These are phyloP conservation scores for Poeciliopsis turrubarensis DNA, from an alignment of 2,113 vertebrate species.

Conservation along the genomic window DNA sequence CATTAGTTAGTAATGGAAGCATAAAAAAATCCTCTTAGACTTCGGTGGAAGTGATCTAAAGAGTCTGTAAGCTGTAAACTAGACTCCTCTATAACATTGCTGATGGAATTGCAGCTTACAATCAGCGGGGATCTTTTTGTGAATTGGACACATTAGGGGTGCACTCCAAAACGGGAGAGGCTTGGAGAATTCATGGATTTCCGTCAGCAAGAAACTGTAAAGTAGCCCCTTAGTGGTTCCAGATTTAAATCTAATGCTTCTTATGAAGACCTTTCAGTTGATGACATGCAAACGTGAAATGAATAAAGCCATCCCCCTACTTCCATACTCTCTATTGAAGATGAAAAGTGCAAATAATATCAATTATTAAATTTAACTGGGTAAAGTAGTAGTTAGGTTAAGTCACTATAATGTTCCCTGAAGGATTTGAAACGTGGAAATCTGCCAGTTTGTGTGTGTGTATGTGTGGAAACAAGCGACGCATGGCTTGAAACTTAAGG, in stretches of 20 bases:
- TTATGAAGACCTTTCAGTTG: too few relatives aligned
- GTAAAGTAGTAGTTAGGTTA: neutral
- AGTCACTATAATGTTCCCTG: neutral
- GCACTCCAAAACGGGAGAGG: slow-evolving; percentile 39
- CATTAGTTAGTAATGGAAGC: slow-evolving; percentile 72
- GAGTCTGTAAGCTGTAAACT: slow-evolving; percentile 60
- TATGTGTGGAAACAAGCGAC: slow-evolving; percentile 25
- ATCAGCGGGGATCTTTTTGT: slow-evolving; percentile 42
- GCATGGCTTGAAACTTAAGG: slow-evolving; percentile 66
- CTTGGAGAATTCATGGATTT: slow-evolving; percentile 30
- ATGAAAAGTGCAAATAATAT: neutral
- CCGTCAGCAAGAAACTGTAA: slow-evolving; percentile 2
- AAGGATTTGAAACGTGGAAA: neutral
- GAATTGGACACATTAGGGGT: slow-evolving; percentile 36
- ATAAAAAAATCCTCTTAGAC: slow-evolving; percentile 66
- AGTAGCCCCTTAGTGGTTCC: neutral
- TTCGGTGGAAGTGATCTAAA: slow-evolving; percentile 56
- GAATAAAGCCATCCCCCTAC: too few relatives aligned
- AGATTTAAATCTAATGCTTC: neutral
- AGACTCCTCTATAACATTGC: slow-evolving; percentile 53
- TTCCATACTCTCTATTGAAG: too few relatives aligned
- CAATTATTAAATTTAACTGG: neutral
- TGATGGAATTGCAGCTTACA: slow-evolving; percentile 54
- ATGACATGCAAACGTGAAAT: too few relatives aligned
- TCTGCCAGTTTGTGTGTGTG: neutral